Conservation (phyloP, 2,113 vertebrate species). For the Brachyhypopomus occidentalis region DNA sequence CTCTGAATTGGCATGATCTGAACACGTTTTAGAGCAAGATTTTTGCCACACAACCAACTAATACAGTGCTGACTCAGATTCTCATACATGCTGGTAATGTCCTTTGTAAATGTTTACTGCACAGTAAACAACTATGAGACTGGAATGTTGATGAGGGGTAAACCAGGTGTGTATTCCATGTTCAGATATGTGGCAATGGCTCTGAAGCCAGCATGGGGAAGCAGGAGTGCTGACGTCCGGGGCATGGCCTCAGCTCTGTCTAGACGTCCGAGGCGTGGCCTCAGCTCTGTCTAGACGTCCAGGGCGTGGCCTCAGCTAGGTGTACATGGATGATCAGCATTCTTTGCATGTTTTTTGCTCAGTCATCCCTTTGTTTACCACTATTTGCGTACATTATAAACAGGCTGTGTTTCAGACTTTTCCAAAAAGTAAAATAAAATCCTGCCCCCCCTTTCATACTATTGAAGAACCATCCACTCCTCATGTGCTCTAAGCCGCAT, state of each 20-base stretch:
- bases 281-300: too few species aligned
- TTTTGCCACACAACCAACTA: conserved; percentile 72
- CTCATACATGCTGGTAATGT: conserved; percentile 75
- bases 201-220: background rate
- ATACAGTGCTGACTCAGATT: conserved; percentile 63
- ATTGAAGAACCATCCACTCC: too few species aligned
- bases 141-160: background rate
- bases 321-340: background rate
- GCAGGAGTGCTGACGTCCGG: background rate
- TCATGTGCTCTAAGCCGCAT: too few species aligned
- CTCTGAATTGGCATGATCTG: conserved; percentile 41
- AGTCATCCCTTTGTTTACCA: too few species aligned
- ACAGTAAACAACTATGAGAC: background rate
- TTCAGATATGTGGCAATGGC: background rate
- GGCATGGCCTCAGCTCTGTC: background rate
- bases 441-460: too few species aligned
- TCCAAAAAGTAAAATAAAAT: too few species aligned
- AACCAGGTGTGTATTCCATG: background rate
- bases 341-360: background rate
- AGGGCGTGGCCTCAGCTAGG: background rate
- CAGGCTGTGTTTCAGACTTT: too few species aligned
- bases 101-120: conserved; percentile 46
- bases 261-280: background rate
- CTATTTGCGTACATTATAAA: too few species aligned
- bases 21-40: conserved; percentile 56